Conservation (phyloP, 2,888 invertebrate species). For the Incurvaria masculella region DNA sequence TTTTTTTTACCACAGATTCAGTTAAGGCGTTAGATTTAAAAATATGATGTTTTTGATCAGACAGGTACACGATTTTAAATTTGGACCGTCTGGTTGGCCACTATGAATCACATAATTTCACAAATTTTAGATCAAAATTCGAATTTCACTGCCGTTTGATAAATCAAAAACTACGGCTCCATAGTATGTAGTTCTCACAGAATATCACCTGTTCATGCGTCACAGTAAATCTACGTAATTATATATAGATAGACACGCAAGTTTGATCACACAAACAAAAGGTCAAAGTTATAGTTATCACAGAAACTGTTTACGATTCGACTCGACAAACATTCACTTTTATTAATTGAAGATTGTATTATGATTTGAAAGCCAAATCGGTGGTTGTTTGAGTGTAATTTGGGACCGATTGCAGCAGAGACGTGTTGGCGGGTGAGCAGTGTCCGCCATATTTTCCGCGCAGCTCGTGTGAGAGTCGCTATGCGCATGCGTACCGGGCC, state of each 20-base stretch:
- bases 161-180: too few relatives aligned
- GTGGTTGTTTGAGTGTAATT: not conserved
- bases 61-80: too few relatives aligned
- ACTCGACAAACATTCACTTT: conserved; percentile 11
- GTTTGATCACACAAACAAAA: not conserved
- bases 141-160: too few relatives aligned
- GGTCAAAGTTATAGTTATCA: not conserved
- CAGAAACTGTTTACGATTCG: conserved; percentile 12
- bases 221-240: conserved; percentile 14
- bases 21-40: too few relatives aligned
- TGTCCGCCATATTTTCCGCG: not conserved
- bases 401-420: not conserved
- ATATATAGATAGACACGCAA: not conserved
- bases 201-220: conserved; percentile 38
- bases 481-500: not conserved
- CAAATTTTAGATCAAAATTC: too few relatives aligned
- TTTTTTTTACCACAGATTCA: too few relatives aligned
- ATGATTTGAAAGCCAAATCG: conserved; percentile 10
- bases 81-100: too few relatives aligned
- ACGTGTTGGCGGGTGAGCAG: not conserved
- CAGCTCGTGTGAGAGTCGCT: not conserved
- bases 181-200: too few relatives aligned
- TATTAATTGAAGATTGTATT: conserved; percentile 14
- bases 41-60: too few relatives aligned
- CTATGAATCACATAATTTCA: too few relatives aligned